Conservation (phyloP, 2,888 invertebrate species). For the Drosophila kuntzei region DNA sequence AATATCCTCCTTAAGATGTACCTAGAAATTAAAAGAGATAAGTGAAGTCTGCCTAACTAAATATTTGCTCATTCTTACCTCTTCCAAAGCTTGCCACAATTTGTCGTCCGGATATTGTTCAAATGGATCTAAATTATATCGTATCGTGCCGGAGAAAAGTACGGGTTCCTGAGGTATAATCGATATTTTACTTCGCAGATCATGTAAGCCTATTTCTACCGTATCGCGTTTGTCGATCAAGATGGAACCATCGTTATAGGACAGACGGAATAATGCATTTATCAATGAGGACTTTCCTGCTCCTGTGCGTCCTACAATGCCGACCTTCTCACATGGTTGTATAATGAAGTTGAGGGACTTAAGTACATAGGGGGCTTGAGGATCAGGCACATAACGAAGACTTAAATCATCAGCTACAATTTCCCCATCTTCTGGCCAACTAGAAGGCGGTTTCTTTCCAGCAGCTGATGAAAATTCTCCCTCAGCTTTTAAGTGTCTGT, state of each 20-base stretch:
- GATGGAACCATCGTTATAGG: conserved; percentile 91
- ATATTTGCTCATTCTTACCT: conserved; percentile 86
- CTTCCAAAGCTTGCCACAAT: conserved; percentile 93
- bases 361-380: conserved; percentile 90
- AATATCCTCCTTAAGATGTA: conserved; percentile 89
- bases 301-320: conserved; percentile 91
- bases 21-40: conserved; percentile 51
- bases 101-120: conserved; percentile 91
- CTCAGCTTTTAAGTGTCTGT: conserved; percentile 86
- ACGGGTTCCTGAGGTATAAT: conserved; percentile 95
- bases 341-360: conserved; percentile 89
- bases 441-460: conserved; percentile 88
- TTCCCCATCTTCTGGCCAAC: conserved; percentile 91
- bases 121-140: conserved; percentile 96
- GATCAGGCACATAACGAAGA: conserved; percentile 89
- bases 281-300: conserved; percentile 91
- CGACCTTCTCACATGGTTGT: conserved; percentile 89
- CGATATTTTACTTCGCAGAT: conserved; percentile 91
- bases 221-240: conserved; percentile 92
- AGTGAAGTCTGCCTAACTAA: not conserved
- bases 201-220: conserved; percentile 89
- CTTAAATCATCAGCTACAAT: conserved; percentile 91
- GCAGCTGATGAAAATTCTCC: conserved; percentile 88
- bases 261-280: conserved; percentile 91
- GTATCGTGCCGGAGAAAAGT: conserved; percentile 93